Evolutionary conservation across 2,888 invertebrate genomes (phyloP).

Genomic region (Prenolepis imparis): DNA sequence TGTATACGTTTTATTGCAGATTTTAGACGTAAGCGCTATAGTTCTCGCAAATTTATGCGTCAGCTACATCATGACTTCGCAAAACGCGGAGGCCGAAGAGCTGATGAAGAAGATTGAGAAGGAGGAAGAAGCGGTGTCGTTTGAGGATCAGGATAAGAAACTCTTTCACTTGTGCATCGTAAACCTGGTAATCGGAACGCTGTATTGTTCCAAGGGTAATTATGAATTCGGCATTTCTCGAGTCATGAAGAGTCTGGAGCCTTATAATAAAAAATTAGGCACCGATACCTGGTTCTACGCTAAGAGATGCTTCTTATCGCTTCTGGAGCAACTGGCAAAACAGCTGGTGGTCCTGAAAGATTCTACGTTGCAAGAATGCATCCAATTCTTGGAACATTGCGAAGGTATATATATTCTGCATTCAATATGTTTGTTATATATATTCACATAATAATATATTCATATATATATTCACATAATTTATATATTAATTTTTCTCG

Average conservation of each 20-base stretch:
- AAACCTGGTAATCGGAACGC: constrained; percentile 98
- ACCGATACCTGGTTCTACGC: constrained; percentile 99
- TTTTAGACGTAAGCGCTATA: constrained; percentile 98
- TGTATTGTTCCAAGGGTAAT: constrained; percentile 99
- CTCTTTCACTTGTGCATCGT: constrained; percentile 98
- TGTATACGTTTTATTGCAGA: constrained; percentile 86
- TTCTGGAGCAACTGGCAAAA: constrained; percentile 95
- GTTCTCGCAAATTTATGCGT: constrained; percentile 99
- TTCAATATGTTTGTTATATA: too few relatives aligned
- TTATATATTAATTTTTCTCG: background rate
- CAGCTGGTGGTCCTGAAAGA: constrained; percentile 96
- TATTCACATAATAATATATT: too few relatives aligned
- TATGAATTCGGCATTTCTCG: constrained; percentile 99
- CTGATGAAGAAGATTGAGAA: constrained; percentile 99
- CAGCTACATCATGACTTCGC: constrained; percentile 99
- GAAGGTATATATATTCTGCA: constrained; percentile 88
- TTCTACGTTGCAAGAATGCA: constrained; percentile 94
- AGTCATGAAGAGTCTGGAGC: constrained; percentile 98
- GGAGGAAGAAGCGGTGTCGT: constrained; percentile 97
- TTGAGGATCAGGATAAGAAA: constrained; percentile 97
- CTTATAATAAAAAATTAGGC: constrained; percentile 97
- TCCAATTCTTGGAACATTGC: constrained; percentile 96
- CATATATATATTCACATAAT: background rate
- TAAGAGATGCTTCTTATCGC: constrained; percentile 97
- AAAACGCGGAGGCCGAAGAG: constrained; percentile 99